These are phyloP conservation scores for Marronus borbonicus DNA, from an alignment of 2,888 invertebrate genomes.

Conservation along the genomic window DNA sequence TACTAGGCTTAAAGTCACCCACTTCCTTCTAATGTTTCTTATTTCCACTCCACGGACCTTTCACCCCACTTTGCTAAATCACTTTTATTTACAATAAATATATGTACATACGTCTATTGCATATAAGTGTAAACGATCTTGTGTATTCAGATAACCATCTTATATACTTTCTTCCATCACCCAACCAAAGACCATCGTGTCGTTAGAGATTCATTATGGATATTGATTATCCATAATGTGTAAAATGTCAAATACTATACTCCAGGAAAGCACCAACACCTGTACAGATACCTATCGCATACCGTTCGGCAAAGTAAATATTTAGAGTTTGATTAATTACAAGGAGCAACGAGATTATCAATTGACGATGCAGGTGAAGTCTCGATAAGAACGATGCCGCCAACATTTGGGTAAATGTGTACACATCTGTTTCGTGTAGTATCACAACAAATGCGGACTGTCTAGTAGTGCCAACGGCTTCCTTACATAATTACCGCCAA, in stretches of 20 bases:
- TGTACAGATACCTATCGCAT: conserved; percentile 5
- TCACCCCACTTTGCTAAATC: too few species aligned
- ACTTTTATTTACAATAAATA: too few species aligned
- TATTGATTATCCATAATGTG: too few species aligned
- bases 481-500: conserved; percentile 13
- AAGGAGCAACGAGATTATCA: conserved; percentile 14
- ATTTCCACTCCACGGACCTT: too few species aligned
- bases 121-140: not conserved
- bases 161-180: too few species aligned
- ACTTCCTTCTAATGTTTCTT: too few species aligned
- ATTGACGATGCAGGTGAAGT: conserved; percentile 1
- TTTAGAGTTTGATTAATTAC: conserved; percentile 30
- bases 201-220: too few species aligned
- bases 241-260: not conserved
- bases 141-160: not conserved
- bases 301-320: conserved; percentile 16
- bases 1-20: too few species aligned
- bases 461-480: conserved; percentile 25
- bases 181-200: too few species aligned
- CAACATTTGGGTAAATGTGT: not conserved
- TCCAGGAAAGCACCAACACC: not conserved
- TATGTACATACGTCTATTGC: not conserved
- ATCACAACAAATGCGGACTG: not conserved
- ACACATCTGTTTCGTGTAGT: conserved; percentile 1
- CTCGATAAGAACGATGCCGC: conserved; percentile 12